These are phyloP conservation scores for Vidua macroura DNA, from an alignment of 2,113 vertebrate species.

Conservation along the genomic window DNA sequence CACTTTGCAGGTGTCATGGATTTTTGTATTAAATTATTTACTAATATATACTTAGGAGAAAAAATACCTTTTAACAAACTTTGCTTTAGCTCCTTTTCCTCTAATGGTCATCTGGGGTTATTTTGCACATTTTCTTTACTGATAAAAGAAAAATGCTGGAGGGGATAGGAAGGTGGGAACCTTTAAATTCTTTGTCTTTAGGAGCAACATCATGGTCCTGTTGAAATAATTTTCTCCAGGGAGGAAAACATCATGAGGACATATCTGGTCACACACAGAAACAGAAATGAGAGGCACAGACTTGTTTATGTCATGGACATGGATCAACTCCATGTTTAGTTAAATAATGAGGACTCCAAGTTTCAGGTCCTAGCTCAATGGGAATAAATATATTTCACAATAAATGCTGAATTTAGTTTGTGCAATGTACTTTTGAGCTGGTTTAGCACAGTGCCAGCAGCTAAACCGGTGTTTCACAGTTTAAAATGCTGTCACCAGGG, in stretches of 20 bases:
- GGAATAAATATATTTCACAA: neutral
- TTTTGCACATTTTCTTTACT: neutral
- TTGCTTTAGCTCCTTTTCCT: neutral
- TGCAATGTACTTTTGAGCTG: neutral
- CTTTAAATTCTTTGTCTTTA: neutral
- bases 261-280: neutral
- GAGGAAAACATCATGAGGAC: neutral
- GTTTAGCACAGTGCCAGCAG: neutral
- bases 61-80: neutral
- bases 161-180: neutral
- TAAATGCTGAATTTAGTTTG: neutral
- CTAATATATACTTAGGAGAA: neutral
- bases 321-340: neutral
- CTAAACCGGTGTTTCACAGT: neutral
- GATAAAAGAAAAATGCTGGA: neutral
- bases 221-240: neutral
- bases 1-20: neutral
- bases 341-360: neutral
- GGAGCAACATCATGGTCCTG: neutral
- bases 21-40: neutral
- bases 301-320: rapidly evolving
- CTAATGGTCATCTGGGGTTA: neutral
- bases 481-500: neutral
- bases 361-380: neutral
- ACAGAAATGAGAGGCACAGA: neutral